Conservation (phyloP, 2,113 vertebrate genomes). For the Calcarius ornatus region DNA sequence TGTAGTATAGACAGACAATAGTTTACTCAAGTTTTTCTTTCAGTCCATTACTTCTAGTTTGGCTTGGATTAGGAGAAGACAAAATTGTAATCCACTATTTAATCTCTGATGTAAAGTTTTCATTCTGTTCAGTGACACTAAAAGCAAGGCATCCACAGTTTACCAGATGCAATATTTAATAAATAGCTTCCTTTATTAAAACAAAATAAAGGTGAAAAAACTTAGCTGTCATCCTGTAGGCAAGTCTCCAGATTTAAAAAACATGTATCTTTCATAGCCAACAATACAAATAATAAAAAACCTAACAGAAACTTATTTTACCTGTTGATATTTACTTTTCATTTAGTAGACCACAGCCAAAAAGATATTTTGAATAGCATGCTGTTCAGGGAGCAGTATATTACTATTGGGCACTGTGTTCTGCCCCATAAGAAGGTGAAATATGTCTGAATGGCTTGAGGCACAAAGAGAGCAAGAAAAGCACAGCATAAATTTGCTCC, state of each 20-base stretch:
- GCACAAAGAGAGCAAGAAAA: neutral
- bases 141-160: neutral
- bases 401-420: neutral
- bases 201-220: neutral
- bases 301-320: neutral
- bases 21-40: neutral
- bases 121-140: neutral
- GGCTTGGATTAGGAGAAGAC: neutral
- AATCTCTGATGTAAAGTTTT: neutral
- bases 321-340: neutral
- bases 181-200: neutral
- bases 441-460: neutral
- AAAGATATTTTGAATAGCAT: neutral
- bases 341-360: neutral
- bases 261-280: neutral
- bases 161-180: neutral
- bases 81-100: neutral
- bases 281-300: neutral
- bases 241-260: neutral
- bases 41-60: neutral
- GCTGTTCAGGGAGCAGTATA: neutral
- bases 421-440: neutral
- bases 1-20: neutral
- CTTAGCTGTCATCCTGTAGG: neutral
- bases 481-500: neutral